Evolutionary conservation across 2,797 vertebrate genomes (phyloP).

Genomic region (Coreius guichenoti): DNA sequence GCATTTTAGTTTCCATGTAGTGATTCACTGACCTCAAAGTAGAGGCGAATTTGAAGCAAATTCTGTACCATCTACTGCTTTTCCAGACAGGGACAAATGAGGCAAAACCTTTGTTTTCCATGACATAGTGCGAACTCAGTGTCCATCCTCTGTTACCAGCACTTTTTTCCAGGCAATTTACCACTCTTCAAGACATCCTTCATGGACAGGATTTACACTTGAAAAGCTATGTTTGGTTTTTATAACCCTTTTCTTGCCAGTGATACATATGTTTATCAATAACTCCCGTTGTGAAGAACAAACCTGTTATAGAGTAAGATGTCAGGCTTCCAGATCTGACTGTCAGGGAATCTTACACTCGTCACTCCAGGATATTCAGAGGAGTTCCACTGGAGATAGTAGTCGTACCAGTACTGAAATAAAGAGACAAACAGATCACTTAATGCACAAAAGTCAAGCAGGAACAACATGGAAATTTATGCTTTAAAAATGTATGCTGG

Average conservation of each 20-base stretch:
- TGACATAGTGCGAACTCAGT: slow-evolving; percentile 25
- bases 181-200: neutral
- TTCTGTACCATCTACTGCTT: neutral
- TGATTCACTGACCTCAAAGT: slow-evolving; percentile 3
- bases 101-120: slow-evolving; percentile 29
- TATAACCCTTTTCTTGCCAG: neutral
- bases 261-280: neutral
- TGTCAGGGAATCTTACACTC: slow-evolving; percentile 88
- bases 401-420: slow-evolving; percentile 87
- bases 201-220: slow-evolving; percentile 6
- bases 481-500: neutral
- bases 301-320: slow-evolving; percentile 98
- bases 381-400: slow-evolving; percentile 88
- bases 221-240: neutral
- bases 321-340: slow-evolving; percentile 94
- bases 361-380: slow-evolving; percentile 88
- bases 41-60: neutral
- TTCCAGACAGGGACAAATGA: slow-evolving; percentile 48
- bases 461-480: neutral
- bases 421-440: neutral
- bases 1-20: neutral
- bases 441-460: neutral
- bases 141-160: slow-evolving; percentile 29
- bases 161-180: slow-evolving; percentile 42
- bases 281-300: slow-evolving; percentile 19